These are phyloP conservation scores for Agrypnia vestita DNA, from an alignment of 1,140 invertebrate genomes.

Conservation along the genomic window DNA sequence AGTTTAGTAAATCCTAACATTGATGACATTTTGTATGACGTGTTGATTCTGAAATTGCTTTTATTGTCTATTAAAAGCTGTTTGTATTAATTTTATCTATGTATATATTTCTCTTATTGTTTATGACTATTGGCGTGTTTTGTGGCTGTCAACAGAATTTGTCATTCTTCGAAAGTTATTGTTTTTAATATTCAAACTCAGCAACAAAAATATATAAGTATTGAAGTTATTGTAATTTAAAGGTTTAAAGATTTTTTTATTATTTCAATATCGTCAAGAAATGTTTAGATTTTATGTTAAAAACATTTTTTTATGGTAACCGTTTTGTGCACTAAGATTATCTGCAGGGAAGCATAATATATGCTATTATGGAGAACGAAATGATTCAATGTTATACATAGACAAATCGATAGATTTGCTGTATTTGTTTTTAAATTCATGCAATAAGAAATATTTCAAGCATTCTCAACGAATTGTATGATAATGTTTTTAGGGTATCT, in stretches of 20 bases:
- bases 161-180: constrained; percentile 4
- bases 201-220: neutral
- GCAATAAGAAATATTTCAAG: neutral
- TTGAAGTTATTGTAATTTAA: neutral
- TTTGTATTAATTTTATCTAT: too few species aligned
- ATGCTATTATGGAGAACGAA: neutral
- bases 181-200: neutral
- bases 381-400: too few species aligned
- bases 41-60: too few species aligned
- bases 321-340: neutral
- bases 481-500: constrained; percentile 1
- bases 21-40: too few species aligned
- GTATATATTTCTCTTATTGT: neutral
- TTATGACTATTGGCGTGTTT: constrained; percentile 28
- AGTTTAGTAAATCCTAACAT: too few species aligned
- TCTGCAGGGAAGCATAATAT: neutral
- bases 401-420: too few species aligned
- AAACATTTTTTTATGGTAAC: neutral
- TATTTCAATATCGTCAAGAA: neutral
- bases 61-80: too few species aligned
- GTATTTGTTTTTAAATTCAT: too few species aligned
- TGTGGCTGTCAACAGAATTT: constrained; percentile 17
- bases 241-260: neutral
- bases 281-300: neutral
- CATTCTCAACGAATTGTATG: neutral